phyloP scores from a whole-genome alignment of 2,888 invertebrate species.

The Mamestra brassicae region DNA sequence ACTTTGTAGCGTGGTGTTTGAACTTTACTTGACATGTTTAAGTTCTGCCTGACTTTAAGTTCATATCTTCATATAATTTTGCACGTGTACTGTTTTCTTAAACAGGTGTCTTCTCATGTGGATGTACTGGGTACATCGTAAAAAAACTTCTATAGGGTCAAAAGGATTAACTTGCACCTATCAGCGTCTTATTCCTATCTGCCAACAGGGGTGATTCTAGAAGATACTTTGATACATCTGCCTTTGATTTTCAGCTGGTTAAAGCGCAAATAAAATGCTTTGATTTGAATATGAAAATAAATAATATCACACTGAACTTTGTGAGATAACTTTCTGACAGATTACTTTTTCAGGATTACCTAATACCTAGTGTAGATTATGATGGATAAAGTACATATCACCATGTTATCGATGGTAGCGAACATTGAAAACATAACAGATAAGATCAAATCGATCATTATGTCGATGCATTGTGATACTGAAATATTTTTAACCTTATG shows the following conservation, averaged over 20 bases:
- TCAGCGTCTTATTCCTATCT: neutral
- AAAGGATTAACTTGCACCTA: neutral
- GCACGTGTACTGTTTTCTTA: neutral
- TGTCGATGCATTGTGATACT: conserved; percentile 6
- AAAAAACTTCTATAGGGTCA: neutral
- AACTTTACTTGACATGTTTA: conserved; percentile 25
- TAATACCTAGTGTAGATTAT: conserved; percentile 23
- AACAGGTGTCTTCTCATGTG: neutral
- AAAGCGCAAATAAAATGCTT: neutral
- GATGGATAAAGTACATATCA: conserved; percentile 17
- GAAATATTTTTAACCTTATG: neutral
- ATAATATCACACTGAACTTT: neutral
- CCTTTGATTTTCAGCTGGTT: too few species aligned
- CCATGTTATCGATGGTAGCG: conserved; percentile 20
- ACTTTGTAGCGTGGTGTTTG: conserved; percentile 24
- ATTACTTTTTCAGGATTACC: conserved; percentile 14
- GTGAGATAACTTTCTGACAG: neutral
- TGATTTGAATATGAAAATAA: neutral
- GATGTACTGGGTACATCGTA: neutral
- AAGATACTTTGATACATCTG: neutral
- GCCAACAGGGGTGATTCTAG: neutral
- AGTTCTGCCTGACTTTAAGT: conserved; percentile 15
- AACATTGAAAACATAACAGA: conserved; percentile 41
- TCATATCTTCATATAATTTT: conserved; percentile 24
- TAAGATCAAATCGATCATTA: conserved; percentile 46